Evolutionary conservation across 2,888 invertebrate genomes (phyloP), one percentile per base, ranked within the genome.

Genomic region (Apoda limacodes): DNA sequence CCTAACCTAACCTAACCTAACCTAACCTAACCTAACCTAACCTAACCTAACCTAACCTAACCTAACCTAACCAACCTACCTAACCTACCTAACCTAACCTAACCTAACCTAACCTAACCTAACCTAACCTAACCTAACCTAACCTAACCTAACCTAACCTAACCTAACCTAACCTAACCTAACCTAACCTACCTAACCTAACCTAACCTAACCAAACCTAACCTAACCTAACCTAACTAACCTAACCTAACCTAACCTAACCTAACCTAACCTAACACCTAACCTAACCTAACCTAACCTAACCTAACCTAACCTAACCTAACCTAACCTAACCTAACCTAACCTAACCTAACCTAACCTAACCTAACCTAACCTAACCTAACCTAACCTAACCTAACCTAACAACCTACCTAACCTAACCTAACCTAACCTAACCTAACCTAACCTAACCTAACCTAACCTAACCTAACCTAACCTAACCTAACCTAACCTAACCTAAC

Each of bases 301-400:
- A 35, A 31, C 32, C 28, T 29, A 35, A 31, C 35, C 29, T 28
- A 32, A 31, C 35, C 31, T 31, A 35, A 25, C 25, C 25, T 25
- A 25, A 25, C 25, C 25, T 25, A 25, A 25, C 31, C 34, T 31
- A 35, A 35, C 35, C 35, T 35, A 34, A 34, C 34, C 31, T 31
- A 25, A 31, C 19, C 31, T 31, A 35, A 30, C 35, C 26, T 35
- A 22, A 27, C 32, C 32, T 27, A 32, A 32, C 32, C 32, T 27
- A 32, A 32, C 32, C 32, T 27, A 32, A 26, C 32, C 32, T 27
- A 32, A 32, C 32, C 32, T 27, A 32, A 32, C 32, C 32, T 23
- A 32, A 32, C 31, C 27, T 25, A 30, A 30, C 30, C 30, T 30
- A 30, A 30, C 30, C 30, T 25, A 30, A 30, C 25, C 25, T 25